Conservation (phyloP, 2,797 vertebrate species). For the Channallabes apus region DNA sequence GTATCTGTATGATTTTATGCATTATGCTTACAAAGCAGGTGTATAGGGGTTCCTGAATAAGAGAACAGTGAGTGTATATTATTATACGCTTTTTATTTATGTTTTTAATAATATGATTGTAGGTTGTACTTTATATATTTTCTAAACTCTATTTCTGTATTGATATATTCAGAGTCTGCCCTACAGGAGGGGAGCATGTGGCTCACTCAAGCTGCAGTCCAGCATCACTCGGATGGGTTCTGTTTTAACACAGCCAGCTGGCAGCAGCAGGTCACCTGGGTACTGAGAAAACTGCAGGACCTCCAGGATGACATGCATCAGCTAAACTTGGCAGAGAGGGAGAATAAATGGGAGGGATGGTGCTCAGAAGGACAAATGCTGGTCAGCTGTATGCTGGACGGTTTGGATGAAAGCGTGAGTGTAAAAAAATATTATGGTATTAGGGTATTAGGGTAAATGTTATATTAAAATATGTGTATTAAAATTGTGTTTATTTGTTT, state of each 20-base stretch:
- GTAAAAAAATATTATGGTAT: neutral
- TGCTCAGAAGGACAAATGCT: slow-evolving; percentile 75
- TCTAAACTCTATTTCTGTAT: slow-evolving; percentile 19
- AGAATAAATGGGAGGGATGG: slow-evolving; percentile 71
- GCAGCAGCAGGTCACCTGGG: slow-evolving; percentile 82
- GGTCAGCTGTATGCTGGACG: slow-evolving; percentile 74
- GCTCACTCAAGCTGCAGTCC: slow-evolving; percentile 77
- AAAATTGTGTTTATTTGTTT: neutral
- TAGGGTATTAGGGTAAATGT: neutral
- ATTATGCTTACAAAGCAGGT: neutral
- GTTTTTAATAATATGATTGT: neutral
- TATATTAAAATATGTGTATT: neutral
- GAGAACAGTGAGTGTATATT: neutral
- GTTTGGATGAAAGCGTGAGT: slow-evolving; percentile 79
- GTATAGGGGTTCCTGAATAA: neutral
- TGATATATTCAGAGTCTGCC: slow-evolving; percentile 66
- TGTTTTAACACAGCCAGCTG: slow-evolving; percentile 70
- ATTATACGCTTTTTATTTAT: neutral
- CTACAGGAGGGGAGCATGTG: slow-evolving; percentile 77
- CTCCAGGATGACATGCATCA: slow-evolving; percentile 79
- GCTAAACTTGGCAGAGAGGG: slow-evolving; percentile 75
- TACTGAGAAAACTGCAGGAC: slow-evolving; percentile 77
- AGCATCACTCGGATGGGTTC: slow-evolving; percentile 79
- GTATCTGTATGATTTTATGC: neutral
- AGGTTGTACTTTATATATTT: neutral